Base-by-base conservation (phyloP, 2,888 invertebrate species). In the Mamestra brassicae region DNA sequence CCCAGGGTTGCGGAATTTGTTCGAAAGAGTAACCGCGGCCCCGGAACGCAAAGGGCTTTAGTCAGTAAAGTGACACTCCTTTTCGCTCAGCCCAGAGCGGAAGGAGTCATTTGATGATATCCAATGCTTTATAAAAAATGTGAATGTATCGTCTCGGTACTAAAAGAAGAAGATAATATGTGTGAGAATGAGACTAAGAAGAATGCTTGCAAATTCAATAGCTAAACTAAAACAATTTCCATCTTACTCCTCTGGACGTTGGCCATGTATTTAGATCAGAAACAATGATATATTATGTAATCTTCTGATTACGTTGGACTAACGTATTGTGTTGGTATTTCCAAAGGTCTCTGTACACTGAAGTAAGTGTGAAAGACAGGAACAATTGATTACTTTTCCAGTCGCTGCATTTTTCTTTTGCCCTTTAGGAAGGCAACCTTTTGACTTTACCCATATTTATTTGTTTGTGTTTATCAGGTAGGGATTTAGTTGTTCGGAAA, bases 281-380 rank as follows among this genome's bases (percentile, higher is more conserved):
- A 11, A 61, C n/a, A 61, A n/a, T 15, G 34, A 26, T 68, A 26
- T 5, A 45, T 64, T 54, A 60, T 42, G 45, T 77, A 38, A 60
- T 50, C 2, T 26, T 17, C 15, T 54, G 34, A 38, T 38, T 36
- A 62, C 55, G 64, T 70, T 15, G n/a, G 60, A 34, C 38, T 17
- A 5, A n/a, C 17, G 47, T 65, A 42, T 61, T 42, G n/a, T 71
- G 11, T 55, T n/a, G 52, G 57, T 58, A 63, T 78, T 72, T 71
- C 36, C n/a, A 66, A 78, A 78, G 72, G 72, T 78, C 8, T 65
- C 52, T 45, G 26, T 11, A n/a, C 11, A 26, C 45, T 52, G 45
- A 11, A 61, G 50, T 26, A 65, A 74, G 50, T 62, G 61, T 55
- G 47, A 62, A 63, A 10, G 55, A 71, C 6, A 72, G 54, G 26